phyloP scores from a whole-genome alignment of 64 coral and sea anemone genomes.

The Actinia equina region DNA sequence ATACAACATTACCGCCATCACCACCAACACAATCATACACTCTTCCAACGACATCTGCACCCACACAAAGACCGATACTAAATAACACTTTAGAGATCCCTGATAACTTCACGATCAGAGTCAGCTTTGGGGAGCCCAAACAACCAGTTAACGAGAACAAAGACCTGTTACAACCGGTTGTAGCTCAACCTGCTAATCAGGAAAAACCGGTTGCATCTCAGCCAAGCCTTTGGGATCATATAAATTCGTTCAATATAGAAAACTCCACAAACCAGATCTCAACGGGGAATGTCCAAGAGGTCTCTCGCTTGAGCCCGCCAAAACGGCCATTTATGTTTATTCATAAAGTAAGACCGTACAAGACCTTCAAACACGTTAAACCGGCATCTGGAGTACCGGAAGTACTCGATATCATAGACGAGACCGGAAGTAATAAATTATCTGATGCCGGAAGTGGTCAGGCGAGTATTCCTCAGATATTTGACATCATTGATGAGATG shows the following conservation, averaged over 20 bases:
- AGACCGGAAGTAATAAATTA: slow-evolving; percentile 45
- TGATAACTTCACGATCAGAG: slow-evolving; percentile 56
- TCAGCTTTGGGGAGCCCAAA: slow-evolving; percentile 36
- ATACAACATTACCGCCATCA: neutral
- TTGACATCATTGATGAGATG: slow-evolving; percentile 90
- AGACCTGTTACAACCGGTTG: neutral
- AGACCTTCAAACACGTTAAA: slow-evolving; percentile 22
- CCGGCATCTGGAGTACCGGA: slow-evolving; percentile 59
- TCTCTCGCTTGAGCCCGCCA: slow-evolving; percentile 25
- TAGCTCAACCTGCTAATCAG: slow-evolving; percentile 25
- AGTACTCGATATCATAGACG: slow-evolving; percentile 93
- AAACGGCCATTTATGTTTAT: slow-evolving; percentile 9
- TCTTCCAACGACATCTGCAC: neutral
- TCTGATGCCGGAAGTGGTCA: slow-evolving; percentile 49
- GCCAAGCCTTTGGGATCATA: neutral
- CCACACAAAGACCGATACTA: neutral
- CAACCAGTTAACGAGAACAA: slow-evolving; percentile 5
- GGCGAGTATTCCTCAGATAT: slow-evolving; percentile 77
- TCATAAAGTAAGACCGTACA: slow-evolving; percentile 18
- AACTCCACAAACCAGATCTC: slow-evolving; percentile 38
- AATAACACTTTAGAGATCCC: slow-evolving; percentile 5
- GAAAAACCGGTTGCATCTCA: slow-evolving; percentile 1
- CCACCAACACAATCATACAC: neutral
- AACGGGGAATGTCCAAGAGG: slow-evolving; percentile 44
- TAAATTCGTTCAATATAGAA: neutral